Evolutionary conservation across 2,888 invertebrate species (phyloP).

Genomic region (Cerceris rybyensis): DNA sequence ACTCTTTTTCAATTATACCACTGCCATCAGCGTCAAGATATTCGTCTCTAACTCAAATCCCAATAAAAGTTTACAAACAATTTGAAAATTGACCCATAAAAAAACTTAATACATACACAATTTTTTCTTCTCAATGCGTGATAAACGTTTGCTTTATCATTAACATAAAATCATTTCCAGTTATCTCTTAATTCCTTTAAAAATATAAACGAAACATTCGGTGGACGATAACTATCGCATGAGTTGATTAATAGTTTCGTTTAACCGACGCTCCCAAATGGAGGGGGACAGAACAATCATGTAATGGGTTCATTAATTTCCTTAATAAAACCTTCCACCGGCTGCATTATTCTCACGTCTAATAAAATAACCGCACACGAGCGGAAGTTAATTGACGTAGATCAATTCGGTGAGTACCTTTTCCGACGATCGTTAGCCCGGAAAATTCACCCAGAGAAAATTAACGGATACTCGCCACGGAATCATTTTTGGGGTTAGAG

Average conservation of each 20-base stretch:
- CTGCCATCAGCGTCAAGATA: too few relatives aligned
- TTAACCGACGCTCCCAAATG: constrained; percentile 9
- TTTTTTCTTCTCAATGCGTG: too few relatives aligned
- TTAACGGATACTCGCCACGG: background rate
- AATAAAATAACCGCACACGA: constrained; percentile 1
- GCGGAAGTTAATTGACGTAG: constrained; percentile 13
- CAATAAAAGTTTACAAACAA: too few relatives aligned
- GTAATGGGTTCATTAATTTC: constrained; percentile 39
- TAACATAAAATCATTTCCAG: too few relatives aligned
- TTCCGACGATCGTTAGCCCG: background rate
- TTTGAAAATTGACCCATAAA: too few relatives aligned
- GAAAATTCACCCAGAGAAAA: background rate
- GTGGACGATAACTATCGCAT: too few relatives aligned
- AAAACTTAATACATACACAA: too few relatives aligned
- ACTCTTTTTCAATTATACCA: too few relatives aligned
- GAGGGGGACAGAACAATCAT: constrained; percentile 4
- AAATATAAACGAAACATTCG: too few relatives aligned
- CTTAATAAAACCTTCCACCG: constrained; percentile 30
- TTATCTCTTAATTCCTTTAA: too few relatives aligned
- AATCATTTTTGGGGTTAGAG: background rate
- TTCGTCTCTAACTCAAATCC: too few relatives aligned
- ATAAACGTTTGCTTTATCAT: too few relatives aligned
- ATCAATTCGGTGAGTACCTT: background rate
- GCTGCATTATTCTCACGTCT: constrained; percentile 22
- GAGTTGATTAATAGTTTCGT: constrained; percentile 17